Evolutionary conservation across 2,888 invertebrate species (phyloP), one percentile per base, ranked within the genome.

Genomic region (Phortica okadai): DNA sequence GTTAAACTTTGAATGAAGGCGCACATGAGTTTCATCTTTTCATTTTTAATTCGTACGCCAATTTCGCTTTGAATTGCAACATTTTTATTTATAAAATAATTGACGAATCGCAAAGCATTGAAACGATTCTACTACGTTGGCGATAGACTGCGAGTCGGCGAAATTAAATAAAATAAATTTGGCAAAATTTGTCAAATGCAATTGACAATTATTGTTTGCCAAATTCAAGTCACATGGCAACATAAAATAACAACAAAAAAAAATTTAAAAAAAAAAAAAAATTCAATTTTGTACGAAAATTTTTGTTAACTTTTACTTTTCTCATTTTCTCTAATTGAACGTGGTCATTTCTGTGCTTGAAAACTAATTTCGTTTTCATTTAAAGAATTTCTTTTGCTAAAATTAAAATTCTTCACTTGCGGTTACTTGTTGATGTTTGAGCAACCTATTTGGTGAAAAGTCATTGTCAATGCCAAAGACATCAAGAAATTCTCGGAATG

Each of bases 401-500:
- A 54, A 25, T 72, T 72, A 72, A 50, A 76, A 62, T 62, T 73
- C 74, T 76, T 58, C 42, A 69, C 73, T 75, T 59, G 67, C 56
- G 50, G 50, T 77, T 62, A 74, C 54, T 67, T 66, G 7, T 64
- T 76, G 74, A 75, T 69, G 42, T 16, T 64, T 70, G 69, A 50
- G 42, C 50, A 14, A 11, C 1, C 2, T 14, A 11, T 14, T 50
- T 11, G 33, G 74, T 72, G 62, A 79, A 83, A 84, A 88, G 81
- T 88, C 88, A 85, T 83, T 85, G 85, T 83, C 85, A 85, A 88
- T 88, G 85, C 88, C 87, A 85, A 67, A 56, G n/a, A 74, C 11
- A 74, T 74, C 11, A 33, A 50, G 11, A 25, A 58, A 56, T 73
- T 56, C 56, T 10, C 2, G 33, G 4, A 58, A 56, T 41, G 50